phyloP scores from a whole-genome alignment of 2,113 vertebrate genomes.

The Catharus bicknelli region DNA sequence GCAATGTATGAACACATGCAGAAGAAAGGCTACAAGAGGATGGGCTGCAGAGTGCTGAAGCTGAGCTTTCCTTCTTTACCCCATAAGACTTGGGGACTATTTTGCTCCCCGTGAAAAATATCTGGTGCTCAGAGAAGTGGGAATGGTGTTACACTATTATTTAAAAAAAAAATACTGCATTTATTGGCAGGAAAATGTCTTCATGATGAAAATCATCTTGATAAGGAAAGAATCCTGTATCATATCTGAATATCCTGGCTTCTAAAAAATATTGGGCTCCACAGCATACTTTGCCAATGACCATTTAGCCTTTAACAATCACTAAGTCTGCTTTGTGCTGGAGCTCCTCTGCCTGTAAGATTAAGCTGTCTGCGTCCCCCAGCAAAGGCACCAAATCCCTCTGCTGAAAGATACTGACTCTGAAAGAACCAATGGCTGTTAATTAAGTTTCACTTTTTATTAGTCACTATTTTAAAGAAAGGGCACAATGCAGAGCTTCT shows the following conservation, averaged over 20 bases:
- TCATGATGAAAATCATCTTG: not conserved
- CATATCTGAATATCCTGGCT: not conserved
- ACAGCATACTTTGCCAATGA: not conserved
- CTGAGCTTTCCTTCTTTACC: not conserved
- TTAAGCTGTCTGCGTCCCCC: not conserved
- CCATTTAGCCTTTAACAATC: not conserved
- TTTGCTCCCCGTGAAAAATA: not conserved
- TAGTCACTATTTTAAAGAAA: constrained; percentile 36
- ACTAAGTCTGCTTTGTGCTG: not conserved
- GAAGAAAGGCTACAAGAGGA: not conserved
- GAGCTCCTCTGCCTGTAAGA: not conserved
- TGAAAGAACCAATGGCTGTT: constrained; percentile 3
- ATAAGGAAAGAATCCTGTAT: not conserved
- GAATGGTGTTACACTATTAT: not conserved
- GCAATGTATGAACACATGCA: not conserved
- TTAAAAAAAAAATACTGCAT: not conserved
- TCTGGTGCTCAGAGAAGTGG: not conserved
- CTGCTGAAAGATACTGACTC: not conserved
- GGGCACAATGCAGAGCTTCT: not conserved
- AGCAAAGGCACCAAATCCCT: not conserved
- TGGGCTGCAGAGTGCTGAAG: not conserved
- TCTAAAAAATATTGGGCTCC: not conserved
- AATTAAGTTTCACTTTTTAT: constrained; percentile 35
- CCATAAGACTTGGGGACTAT: rapidly evolving
- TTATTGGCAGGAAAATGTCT: not conserved